phyloP scores from a whole-genome alignment of 2,797 vertebrate species.

The Agapornis canus region DNA sequence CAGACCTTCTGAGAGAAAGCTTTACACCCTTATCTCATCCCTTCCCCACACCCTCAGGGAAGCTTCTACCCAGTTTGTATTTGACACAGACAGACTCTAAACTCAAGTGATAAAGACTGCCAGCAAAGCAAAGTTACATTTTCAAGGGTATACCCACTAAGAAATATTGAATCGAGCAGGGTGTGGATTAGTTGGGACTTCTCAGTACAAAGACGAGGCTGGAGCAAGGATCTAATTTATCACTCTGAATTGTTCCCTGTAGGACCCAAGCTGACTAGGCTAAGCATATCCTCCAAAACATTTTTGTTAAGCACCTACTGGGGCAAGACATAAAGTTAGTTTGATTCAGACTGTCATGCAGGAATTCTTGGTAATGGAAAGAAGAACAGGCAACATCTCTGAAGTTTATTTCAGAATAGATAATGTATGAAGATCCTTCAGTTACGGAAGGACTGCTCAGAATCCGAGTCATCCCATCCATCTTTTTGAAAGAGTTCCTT shows the following conservation, averaged over 20 bases:
- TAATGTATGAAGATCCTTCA: background rate
- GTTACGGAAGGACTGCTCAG: background rate
- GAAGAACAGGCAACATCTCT: background rate
- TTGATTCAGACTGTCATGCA: background rate
- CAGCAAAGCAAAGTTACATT: background rate
- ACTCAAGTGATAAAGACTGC: background rate
- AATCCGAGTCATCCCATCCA: background rate
- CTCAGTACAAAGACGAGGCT: background rate
- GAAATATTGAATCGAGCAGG: background rate
- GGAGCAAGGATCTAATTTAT: background rate
- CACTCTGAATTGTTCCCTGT: background rate
- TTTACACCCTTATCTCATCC: background rate
- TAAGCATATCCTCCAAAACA: background rate
- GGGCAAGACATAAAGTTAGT: background rate
- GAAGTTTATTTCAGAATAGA: background rate
- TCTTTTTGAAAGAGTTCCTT: background rate
- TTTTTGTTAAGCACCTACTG: background rate
- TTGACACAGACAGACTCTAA: background rate
- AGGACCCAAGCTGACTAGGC: background rate
- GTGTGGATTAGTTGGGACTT: background rate
- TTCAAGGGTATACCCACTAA: background rate
- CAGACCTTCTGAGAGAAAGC: background rate
- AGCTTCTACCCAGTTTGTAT: background rate
- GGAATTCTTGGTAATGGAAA: background rate
- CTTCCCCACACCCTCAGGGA: background rate